Evolutionary conservation across 2,113 vertebrate genomes (phyloP).

Genomic region (Odontesthes bonariensis): DNA sequence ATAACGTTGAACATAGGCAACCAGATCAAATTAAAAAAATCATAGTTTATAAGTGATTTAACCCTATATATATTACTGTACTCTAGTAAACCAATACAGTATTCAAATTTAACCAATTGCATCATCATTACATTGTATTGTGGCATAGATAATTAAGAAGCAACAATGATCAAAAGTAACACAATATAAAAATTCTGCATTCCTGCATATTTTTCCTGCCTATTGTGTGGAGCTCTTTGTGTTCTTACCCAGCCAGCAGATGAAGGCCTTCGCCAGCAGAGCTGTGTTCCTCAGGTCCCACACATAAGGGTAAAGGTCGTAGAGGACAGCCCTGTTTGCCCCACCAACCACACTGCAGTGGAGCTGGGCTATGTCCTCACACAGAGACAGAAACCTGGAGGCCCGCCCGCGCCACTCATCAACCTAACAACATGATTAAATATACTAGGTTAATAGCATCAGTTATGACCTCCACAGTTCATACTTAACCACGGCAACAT

Average conservation of each 20-base stretch:
- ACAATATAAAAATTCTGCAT: too few relatives aligned
- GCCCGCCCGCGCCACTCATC: slow-evolving; percentile 81
- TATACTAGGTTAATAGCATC: background rate
- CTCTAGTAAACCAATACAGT: too few relatives aligned
- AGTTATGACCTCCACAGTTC: accelerated
- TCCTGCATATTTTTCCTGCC: background rate
- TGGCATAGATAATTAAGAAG: background rate
- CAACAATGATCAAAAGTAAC: too few relatives aligned
- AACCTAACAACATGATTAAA: slow-evolving; percentile 56
- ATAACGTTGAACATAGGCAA: too few relatives aligned
- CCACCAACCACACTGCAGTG: slow-evolving; percentile 85
- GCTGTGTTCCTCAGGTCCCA: slow-evolving; percentile 89
- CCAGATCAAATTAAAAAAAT: too few relatives aligned
- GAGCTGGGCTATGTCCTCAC: slow-evolving; percentile 80
- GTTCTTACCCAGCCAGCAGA: slow-evolving; percentile 87
- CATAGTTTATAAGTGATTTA: too few relatives aligned
- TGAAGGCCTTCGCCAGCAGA: slow-evolving; percentile 85
- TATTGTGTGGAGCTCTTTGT: background rate
- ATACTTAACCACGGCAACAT: background rate
- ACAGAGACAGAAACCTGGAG: slow-evolving; percentile 79
- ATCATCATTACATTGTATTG: background rate
- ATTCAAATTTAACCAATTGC: too few relatives aligned
- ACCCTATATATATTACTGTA: too few relatives aligned
- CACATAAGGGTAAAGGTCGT: slow-evolving; percentile 90
- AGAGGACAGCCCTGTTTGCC: slow-evolving; percentile 83